Percentiles rank a stretch among this genome's conserved stretches.
Conservation (phyloP, 2,113 vertebrate genomes). For the Larimichthys crocea region DNA sequence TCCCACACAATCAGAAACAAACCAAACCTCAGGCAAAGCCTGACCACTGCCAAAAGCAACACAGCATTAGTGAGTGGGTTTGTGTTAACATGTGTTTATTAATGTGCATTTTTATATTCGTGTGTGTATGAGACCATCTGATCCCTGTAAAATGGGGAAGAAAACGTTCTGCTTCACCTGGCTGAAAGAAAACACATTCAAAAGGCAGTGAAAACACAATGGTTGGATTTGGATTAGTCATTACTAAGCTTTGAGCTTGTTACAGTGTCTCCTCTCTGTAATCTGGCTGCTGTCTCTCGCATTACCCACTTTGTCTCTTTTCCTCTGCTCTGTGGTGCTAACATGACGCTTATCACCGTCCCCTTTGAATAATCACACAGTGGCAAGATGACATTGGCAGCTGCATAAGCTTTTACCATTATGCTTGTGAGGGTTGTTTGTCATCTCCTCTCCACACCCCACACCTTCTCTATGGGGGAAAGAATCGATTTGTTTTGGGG, state of each 20-base stretch:
- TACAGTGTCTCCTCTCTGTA: constrained; percentile 54
- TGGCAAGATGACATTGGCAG: constrained; percentile 65
- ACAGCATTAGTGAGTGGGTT: constrained; percentile 33
- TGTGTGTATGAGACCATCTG: constrained; percentile 28
- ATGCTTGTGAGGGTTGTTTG: constrained; percentile 60
- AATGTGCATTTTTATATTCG: constrained; percentile 34
- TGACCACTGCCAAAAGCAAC: constrained; percentile 44
- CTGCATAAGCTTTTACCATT: constrained; percentile 63
- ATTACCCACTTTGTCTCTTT: constrained; percentile 58
- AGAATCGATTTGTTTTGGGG: constrained; percentile 66
- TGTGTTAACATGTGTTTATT: constrained; percentile 41
- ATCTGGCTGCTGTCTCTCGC: constrained; percentile 56
- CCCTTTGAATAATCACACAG: constrained; percentile 67
- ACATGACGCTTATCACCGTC: constrained; percentile 56
- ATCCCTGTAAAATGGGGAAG: constrained; percentile 13
- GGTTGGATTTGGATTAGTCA: constrained; percentile 63
- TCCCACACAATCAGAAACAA: constrained; percentile 53
- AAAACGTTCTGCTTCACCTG: constrained; percentile 37
- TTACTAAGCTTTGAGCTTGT: constrained; percentile 48
- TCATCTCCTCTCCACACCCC: constrained; percentile 53
- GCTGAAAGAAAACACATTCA: constrained; percentile 40
- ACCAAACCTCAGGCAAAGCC: constrained; percentile 54
- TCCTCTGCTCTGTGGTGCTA: constrained; percentile 46
- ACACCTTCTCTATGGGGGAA: constrained; percentile 46
- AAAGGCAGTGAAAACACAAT: constrained; percentile 49